Evolutionary conservation across 2,113 vertebrate species (phyloP).

Genomic region (Gopherus evgoodei): DNA sequence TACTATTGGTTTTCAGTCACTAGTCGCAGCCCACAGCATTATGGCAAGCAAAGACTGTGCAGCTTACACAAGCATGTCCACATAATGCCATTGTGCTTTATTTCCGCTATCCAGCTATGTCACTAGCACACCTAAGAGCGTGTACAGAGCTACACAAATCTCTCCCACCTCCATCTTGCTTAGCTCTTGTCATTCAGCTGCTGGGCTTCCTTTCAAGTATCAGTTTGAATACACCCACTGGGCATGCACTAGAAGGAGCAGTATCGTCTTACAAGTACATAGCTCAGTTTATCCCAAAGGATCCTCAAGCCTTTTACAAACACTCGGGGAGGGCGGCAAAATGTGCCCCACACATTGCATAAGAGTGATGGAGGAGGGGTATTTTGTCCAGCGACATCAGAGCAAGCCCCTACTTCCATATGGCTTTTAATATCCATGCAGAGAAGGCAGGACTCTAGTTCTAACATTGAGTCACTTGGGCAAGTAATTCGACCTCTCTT

Average conservation of each 20-base stretch:
- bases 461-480: neutral
- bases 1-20: neutral
- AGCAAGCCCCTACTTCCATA: neutral
- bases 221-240: neutral
- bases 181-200: neutral
- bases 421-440: neutral
- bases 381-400: neutral
- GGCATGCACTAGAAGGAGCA: neutral
- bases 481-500: accelerated
- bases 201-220: neutral
- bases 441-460: neutral
- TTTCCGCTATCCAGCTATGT: neutral
- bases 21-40: neutral
- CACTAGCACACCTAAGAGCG: neutral
- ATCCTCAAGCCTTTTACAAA: neutral
- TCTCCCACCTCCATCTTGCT: neutral
- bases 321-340: neutral
- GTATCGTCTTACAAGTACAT: neutral
- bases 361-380: neutral
- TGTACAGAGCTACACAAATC: neutral
- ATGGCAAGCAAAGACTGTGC: neutral
- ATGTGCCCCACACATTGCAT: no score
- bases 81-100: neutral
- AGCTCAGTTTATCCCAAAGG: neutral
- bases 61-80: neutral